Percentiles rank a stretch among this genome's conserved stretches.
Evolutionary conservation across 2,113 vertebrate species (phyloP).

Genomic region (Xyliphius kryptos): DNA sequence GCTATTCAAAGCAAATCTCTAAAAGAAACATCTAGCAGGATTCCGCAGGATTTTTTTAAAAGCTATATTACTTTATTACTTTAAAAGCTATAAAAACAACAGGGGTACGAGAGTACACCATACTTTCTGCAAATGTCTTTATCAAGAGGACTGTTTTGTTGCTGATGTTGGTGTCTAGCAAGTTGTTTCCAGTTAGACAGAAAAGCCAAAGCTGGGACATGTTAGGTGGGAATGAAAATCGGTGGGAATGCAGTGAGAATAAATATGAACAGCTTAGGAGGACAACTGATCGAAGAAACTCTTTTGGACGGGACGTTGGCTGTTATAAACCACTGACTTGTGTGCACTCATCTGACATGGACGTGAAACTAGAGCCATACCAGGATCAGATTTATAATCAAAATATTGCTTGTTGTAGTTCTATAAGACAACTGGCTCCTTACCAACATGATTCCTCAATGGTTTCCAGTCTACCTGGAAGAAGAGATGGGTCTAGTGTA

Average conservation of each 20-base stretch:
- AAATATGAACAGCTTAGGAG: constrained; percentile 71
- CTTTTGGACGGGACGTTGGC: constrained; percentile 62
- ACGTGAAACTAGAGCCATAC: constrained; percentile 75
- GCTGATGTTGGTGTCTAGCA: constrained; percentile 87
- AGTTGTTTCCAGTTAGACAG: constrained; percentile 76
- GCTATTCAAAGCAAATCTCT: too few relatives aligned
- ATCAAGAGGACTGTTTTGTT: constrained; percentile 36
- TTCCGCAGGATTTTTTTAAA: too few relatives aligned
- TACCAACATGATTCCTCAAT: constrained; percentile 71
- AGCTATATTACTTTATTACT: too few relatives aligned
- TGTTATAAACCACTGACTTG: constrained; percentile 70
- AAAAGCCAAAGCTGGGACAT: constrained; percentile 97
- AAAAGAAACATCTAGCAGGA: constrained; percentile 71
- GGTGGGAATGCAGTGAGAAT: constrained; percentile 75
- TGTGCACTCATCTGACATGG: constrained; percentile 59
- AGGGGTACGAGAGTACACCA: constrained; percentile 57
- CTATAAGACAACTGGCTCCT: constrained; percentile 74
- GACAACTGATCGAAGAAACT: constrained; percentile 69
- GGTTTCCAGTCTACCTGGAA: constrained; percentile 55
- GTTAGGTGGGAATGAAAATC: constrained; percentile 79
- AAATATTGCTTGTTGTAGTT: constrained; percentile 57
- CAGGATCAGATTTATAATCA: constrained; percentile 69
- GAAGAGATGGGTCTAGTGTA: constrained; percentile 44
- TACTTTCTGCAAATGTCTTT: constrained; percentile 25
- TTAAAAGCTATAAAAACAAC: constrained; percentile 42